Evolutionary conservation across 2,888 invertebrate species (phyloP).

Genomic region (Arenicola marina): DNA sequence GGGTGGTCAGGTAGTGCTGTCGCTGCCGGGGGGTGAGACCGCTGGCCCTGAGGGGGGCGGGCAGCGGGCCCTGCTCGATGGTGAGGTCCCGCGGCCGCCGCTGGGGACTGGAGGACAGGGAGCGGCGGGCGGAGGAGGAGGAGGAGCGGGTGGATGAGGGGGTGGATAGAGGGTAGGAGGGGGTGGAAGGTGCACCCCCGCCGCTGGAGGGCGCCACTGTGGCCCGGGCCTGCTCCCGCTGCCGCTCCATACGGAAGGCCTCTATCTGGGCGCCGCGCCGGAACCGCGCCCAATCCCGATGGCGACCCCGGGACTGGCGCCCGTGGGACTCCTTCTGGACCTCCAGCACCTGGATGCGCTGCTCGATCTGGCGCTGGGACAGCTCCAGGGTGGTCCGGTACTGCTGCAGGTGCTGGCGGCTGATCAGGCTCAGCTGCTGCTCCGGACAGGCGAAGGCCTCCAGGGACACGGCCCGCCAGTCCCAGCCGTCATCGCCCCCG

Average conservation of each 20-base stretch:
- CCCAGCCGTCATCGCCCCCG: conserved; percentile 35
- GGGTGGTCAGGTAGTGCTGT: background rate
- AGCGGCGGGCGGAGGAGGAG: no score
- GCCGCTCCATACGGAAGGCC: background rate
- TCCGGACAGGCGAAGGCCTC: conserved; percentile 20
- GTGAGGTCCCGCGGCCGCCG: no score
- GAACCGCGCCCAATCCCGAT: background rate
- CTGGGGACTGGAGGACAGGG: no score
- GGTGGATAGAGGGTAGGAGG: no score
- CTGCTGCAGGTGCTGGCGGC: conserved; percentile 43
- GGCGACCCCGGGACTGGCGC: background rate
- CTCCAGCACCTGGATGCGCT: conserved; percentile 45
- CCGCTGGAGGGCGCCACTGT: no score
- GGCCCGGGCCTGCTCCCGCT: conserved; percentile 3
- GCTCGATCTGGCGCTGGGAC: conserved; percentile 47
- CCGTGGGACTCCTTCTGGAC: conserved; percentile 17
- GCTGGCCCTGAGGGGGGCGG: background rate
- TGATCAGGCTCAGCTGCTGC: conserved; percentile 30
- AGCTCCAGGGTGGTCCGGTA: conserved; percentile 49
- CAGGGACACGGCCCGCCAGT: conserved; percentile 21
- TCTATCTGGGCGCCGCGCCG: background rate
- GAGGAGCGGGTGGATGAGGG: no score
- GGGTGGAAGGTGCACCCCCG: no score
- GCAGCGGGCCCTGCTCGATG: no score
- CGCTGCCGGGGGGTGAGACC: background rate